Conservation (phyloP, 2,113 vertebrate genomes). For the Australoheros scitulus region DNA sequence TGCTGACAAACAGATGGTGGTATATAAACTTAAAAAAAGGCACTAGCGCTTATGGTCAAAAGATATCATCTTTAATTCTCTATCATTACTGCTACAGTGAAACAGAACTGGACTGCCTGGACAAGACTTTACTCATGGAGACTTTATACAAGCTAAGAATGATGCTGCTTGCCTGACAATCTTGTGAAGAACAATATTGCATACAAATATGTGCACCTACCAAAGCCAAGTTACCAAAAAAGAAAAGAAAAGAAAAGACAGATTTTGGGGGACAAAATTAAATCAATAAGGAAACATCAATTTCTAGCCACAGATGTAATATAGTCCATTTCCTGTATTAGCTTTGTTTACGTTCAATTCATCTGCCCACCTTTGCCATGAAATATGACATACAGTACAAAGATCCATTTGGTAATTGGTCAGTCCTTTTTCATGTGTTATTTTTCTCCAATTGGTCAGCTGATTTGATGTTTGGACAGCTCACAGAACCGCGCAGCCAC, state of each 20-base stretch:
- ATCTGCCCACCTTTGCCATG: slow-evolving; percentile 51
- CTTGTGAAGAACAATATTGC: slow-evolving; percentile 40
- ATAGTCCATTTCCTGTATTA: slow-evolving; percentile 64
- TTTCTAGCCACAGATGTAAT: slow-evolving; percentile 56
- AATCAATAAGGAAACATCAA: slow-evolving; percentile 49
- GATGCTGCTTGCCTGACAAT: slow-evolving; percentile 20
- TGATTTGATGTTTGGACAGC: slow-evolving; percentile 23
- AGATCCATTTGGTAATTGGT: slow-evolving; percentile 75
- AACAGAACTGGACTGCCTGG: slow-evolving; percentile 21
- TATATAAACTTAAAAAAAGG: slow-evolving; percentile 59
- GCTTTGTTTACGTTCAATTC: slow-evolving; percentile 35
- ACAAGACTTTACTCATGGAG: slow-evolving; percentile 16
- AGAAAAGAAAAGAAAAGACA: slow-evolving; percentile 35
- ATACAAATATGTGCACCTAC: slow-evolving; percentile 64
- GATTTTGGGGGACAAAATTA: slow-evolving; percentile 37
- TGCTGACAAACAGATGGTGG: slow-evolving; percentile 13
- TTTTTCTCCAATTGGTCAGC: slow-evolving; percentile 42
- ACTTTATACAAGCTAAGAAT: slow-evolving; percentile 28
- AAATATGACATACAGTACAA: slow-evolving; percentile 77
- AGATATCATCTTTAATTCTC: slow-evolving; percentile 1
- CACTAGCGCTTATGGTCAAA: slow-evolving; percentile 55
- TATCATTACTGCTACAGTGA: not conserved
- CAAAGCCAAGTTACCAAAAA: slow-evolving; percentile 25
- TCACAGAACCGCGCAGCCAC: slow-evolving; percentile 89
- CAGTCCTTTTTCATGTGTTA: slow-evolving; percentile 52